Base-by-base conservation (phyloP, 2,888 invertebrate genomes). In the Zelleria hepariella region DNA sequence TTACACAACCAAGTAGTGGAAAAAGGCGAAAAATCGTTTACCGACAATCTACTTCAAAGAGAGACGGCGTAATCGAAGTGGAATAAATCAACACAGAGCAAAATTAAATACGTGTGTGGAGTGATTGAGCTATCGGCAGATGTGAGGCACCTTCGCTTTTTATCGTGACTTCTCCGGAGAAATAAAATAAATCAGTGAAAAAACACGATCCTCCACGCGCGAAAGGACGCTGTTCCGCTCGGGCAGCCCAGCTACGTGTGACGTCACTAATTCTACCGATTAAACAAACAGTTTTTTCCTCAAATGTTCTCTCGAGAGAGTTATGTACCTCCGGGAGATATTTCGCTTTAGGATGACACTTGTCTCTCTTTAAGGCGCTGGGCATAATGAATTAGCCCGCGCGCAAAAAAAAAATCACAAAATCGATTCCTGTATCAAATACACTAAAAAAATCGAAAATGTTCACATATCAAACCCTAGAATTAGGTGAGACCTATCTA, bases 81-180 rank as follows among this genome's bases (percentile, higher is more conserved):
- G 73, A 80, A 81, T 75, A 76, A 82, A 82, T 79, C 78, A 80
- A 82, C 79, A 75, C 70, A 68, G 75, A 78, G 75, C 73, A 79
- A 58, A 80, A 82, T 83, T 79, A 80, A 82, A 79, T 77, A 77
- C 77, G 74, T 77, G 73, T 79, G 74, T 74, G 69, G 67, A 77
- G 71, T 73, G 73, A 78, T 77, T 74, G 75, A 77, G 73, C 71
- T 67, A 69, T 68, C 66, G 64, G 61, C 49, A 62, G 63, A 70
- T 72, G 70, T 70, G 75, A 74, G 73, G 70, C 77, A 73, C 67
- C 68, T 62, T 64, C 65, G 70, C 63, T 70, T 71, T 63, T 65
- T 69, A 73, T 68, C 66, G 66, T 58, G 71, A 72, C 72, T 74
- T 66, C 71, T 77, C 74, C 62, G 65, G 69, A 72, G 70, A 77